These are phyloP conservation scores for Eupsittula cactorum DNA, from an alignment of 2,113 vertebrate genomes.

Conservation along the genomic window DNA sequence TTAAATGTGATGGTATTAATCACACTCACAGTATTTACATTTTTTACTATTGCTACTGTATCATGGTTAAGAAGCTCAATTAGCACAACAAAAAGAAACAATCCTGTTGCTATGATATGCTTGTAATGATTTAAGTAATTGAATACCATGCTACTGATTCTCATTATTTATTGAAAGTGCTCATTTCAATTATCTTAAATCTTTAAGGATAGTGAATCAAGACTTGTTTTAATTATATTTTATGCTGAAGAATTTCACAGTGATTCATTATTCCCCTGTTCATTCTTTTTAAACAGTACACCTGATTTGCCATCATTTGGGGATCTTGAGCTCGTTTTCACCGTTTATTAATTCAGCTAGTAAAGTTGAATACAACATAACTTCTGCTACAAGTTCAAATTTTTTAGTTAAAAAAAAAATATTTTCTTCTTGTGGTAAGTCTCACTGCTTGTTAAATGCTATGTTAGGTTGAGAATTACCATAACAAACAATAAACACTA, in stretches of 20 bases:
- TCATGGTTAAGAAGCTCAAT: neutral
- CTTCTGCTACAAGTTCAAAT: rapidly evolving
- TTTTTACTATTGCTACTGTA: neutral
- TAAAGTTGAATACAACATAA: neutral
- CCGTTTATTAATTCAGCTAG: neutral
- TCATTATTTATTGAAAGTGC: neutral
- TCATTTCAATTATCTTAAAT: neutral
- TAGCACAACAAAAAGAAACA: neutral
- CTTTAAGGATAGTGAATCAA: constrained; percentile 7
- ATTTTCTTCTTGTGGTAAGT: neutral
- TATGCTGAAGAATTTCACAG: neutral
- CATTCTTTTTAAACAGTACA: neutral
- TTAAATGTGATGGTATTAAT: neutral
- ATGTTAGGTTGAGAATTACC: neutral
- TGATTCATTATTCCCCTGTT: neutral
- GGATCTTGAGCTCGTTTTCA: neutral
- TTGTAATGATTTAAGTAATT: neutral
- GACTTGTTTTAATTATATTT: neutral
- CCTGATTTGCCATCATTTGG: neutral
- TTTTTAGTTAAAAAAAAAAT: neutral
- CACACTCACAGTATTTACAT: neutral
- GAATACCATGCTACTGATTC: neutral
- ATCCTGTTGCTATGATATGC: rapidly evolving
- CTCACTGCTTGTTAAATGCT: neutral
- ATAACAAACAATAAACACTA: neutral